Conservation (phyloP, 2,113 vertebrate genomes). For the Numida meleagris region DNA sequence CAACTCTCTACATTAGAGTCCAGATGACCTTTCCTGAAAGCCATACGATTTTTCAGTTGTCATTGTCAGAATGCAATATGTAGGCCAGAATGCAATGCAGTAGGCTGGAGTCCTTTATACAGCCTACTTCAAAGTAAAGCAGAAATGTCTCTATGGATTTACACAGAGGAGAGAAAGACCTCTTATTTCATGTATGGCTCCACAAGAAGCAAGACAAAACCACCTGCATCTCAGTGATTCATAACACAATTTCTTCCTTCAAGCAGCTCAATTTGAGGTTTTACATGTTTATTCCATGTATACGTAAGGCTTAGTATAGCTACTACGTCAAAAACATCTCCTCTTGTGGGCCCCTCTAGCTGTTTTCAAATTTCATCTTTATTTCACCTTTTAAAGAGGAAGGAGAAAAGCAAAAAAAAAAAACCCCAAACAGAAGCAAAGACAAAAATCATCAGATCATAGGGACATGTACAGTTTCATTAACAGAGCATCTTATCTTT, state of each 20-base stretch:
- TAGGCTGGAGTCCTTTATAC: not conserved
- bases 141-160: not conserved
- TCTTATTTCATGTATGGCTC: not conserved
- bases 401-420: not conserved
- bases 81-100: not conserved
- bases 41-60: not conserved
- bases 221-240: not conserved
- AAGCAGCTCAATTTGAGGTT: not conserved
- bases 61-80: slow-evolving; percentile 21
- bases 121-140: not conserved
- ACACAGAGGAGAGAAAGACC: not conserved
- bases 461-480: no score
- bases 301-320: not conserved
- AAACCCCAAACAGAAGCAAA: not conserved
- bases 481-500: no score
- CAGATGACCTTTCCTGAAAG: slow-evolving; percentile 50
- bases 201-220: not conserved
- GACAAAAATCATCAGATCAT: not conserved
- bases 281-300: not conserved
- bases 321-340: not conserved
- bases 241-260: not conserved
- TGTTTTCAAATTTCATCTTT: not conserved
- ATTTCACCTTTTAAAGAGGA: not conserved
- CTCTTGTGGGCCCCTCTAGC: not conserved
- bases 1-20: not conserved